Evolutionary conservation across 1,140 invertebrate genomes (phyloP), one percentile per base, ranked within the genome.

Genomic region (Ctenoplectra terminalis): DNA sequence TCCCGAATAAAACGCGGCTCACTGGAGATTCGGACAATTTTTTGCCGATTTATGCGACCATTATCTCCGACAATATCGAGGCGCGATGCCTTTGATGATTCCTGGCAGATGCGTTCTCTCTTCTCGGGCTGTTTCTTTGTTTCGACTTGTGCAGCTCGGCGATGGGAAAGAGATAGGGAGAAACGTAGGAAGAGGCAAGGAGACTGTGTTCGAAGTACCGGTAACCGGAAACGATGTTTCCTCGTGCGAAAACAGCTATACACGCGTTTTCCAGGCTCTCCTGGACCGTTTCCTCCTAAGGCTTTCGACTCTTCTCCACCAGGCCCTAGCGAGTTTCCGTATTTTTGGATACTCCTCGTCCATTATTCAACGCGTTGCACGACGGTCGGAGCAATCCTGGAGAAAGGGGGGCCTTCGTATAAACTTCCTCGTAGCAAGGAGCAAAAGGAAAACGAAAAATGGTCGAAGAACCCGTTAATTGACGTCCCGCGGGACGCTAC

Each of bases 401-500:
- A 46, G 67, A 71, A 43, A 50, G 40, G 13, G n/a, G 31, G 43
- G 29, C 66, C 56, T 61, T 60, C 67, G 46, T 70, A 70, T 2
- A 26, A 72, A 79, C n/a, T 50, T 54, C 20, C 56, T 17, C 23
- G 8, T 2, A 23, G 20, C 0, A 31, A 4, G 63, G 50, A 34
- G 29, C 20, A 15, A 31, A 61, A 37, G 26, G 29, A 72, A 52
- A 60, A 20, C 34, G 52, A 61, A 52, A 79, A 70, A 26, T 43
- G 50, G 20, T 11, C 69, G 69, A 79, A 58, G 76, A 73, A 73
- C 69, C 48, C 52, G 84, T 84, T 86, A 86, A 86, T 86, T 86
- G 80, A 86, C 84, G 85, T 86, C 84, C 71, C 84, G 20, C 64
- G 80, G 66, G 85, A 74, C 73, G 50, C 43, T 79, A 54, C 73